These are phyloP conservation scores for Marmota monax DNA, from an alignment of 2,113 vertebrate genomes.

Conservation along the genomic window DNA sequence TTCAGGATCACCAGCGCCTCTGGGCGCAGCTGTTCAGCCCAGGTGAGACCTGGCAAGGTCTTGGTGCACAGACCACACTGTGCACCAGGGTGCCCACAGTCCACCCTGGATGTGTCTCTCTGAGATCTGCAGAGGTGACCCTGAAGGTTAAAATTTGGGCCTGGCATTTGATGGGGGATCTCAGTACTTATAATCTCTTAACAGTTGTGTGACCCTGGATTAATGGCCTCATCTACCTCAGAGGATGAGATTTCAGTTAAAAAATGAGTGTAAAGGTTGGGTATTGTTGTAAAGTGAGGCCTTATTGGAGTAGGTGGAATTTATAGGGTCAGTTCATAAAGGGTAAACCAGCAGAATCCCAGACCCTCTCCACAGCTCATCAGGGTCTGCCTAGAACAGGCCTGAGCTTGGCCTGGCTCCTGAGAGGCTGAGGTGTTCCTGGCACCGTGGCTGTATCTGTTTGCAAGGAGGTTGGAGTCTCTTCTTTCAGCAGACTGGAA, in stretches of 20 bases:
- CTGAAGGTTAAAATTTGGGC: neutral
- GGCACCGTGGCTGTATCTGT: neutral
- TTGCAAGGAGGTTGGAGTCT: neutral
- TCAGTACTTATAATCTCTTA: neutral
- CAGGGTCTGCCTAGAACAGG: neutral
- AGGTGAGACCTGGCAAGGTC: slow-evolving; percentile 84
- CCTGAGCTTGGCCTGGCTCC: neutral
- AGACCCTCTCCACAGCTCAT: neutral
- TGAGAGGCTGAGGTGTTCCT: neutral
- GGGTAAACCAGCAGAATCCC: neutral
- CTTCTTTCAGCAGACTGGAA: neutral
- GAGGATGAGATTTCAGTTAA: neutral
- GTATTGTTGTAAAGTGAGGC: neutral
- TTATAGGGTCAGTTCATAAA: neutral
- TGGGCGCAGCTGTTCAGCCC: slow-evolving; percentile 97
- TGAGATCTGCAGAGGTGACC: neutral
- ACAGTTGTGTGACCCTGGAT: neutral
- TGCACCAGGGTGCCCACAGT: neutral
- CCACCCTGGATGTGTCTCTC: neutral
- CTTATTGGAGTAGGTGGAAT: neutral
- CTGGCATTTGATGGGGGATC: neutral
- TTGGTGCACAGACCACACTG: neutral
- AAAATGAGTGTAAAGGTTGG: neutral
- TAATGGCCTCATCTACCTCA: neutral
- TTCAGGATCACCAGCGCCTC: slow-evolving; percentile 94